Evolutionary conservation across 2,113 vertebrate genomes (phyloP), one percentile per base, ranked within the genome.

Genomic region (Empidonax alnorum): DNA sequence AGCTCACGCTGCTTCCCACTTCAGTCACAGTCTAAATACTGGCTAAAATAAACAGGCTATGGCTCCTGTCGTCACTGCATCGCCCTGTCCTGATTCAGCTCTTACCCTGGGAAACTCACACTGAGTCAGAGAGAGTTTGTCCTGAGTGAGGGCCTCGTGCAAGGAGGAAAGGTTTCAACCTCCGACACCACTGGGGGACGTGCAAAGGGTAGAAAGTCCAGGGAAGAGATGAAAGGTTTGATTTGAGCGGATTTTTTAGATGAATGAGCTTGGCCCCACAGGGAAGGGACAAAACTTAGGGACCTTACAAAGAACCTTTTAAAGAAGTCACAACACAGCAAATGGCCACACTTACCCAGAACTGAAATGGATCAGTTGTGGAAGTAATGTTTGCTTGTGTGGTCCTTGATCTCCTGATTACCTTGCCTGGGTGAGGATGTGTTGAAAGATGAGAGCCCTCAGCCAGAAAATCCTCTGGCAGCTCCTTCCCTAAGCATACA

Each of bases 11-110:
- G 83, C 65, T 90, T 68, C 74, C 94, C 91, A 53, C 56, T 84
- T 59, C 90, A 71, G 44, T 52, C 8, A 0, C 66, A 66, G 42
- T 85, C 93, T 71, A 85, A 97, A 96, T 21, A 87, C 24, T 15
- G 85, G 65, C 55, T 90, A 90, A 92, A 95, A 92, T 91, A 97
- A 97, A 96, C 94, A 97, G 90, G 80, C 80, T 94, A 84, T 37
- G 87, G 73, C 58, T 90, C 52, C 63, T 78, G 37, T 63, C 17
- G 7, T 92, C 88, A 86, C 65, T 66, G 65, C 67, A 58, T 62
- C 17, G 0, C 84, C 69, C 62, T 76, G 75, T 61, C 87, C 87
- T 74, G 75, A 47, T 67, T 47, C 56, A 72, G 61, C 63, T 84
- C 80, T 87, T 33, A 49, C 49, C 16, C 75, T 44, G 83, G 65